phyloP scores from a whole-genome alignment of 2,113 vertebrate genomes.

The Dromaius novaehollandiae region DNA sequence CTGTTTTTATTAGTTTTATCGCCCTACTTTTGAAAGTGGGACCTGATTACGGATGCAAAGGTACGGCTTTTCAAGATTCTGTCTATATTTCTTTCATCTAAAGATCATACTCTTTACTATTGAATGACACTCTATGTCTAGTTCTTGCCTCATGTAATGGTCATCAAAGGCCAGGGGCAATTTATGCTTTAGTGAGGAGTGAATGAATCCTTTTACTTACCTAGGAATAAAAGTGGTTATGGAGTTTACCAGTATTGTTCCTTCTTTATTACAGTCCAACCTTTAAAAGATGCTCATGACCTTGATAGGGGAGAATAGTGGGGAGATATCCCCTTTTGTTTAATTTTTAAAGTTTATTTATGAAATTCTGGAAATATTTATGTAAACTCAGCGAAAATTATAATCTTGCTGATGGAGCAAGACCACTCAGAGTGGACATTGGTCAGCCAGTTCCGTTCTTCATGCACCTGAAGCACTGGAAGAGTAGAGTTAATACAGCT shows the following conservation, averaged over 20 bases:
- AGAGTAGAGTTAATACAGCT: not conserved
- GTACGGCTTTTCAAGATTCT: not conserved
- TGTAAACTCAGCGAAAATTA: not conserved
- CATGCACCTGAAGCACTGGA: not conserved
- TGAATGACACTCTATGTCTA: not conserved
- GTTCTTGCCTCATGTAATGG: not conserved
- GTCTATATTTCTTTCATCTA: not conserved
- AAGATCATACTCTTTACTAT: not conserved
- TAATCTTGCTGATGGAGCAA: not conserved
- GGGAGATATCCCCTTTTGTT: not conserved
- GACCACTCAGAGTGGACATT: rapidly evolving
- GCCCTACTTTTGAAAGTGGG: not conserved
- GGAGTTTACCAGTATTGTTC: not conserved
- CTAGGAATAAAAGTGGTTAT: not conserved
- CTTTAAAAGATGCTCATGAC: not conserved
- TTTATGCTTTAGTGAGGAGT: not conserved
- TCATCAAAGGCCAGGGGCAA: not conserved
- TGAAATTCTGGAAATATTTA: not conserved
- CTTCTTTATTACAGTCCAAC: not conserved
- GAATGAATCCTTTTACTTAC: not conserved
- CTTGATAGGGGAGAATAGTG: not conserved
- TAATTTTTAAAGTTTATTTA: not conserved
- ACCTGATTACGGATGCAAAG: not conserved
- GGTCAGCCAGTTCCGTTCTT: not conserved
- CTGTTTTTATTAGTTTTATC: not conserved